Conservation (phyloP, 2,797 vertebrate species). For the Rallus crepitans region DNA sequence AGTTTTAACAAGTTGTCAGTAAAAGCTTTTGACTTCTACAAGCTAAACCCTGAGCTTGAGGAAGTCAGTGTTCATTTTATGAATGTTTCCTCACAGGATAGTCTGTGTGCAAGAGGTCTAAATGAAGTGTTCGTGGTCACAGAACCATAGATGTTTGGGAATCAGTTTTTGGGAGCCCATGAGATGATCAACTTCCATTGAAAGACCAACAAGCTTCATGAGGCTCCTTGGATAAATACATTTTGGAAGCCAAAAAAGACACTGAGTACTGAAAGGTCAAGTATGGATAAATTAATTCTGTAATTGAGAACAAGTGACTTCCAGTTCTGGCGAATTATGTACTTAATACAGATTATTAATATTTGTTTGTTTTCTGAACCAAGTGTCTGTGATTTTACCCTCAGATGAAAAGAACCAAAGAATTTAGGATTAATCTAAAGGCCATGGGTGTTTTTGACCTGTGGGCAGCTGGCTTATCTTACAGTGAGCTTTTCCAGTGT, state of each 20-base stretch:
- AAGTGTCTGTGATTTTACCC: constrained; percentile 17
- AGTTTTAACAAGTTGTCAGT: not conserved
- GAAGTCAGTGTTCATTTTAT: not conserved
- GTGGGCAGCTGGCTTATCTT: not conserved
- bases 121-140: not conserved
- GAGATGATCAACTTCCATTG: not conserved
- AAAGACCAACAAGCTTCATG: not conserved
- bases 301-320: constrained; percentile 21
- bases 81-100: not conserved
- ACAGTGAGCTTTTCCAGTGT: not conserved
- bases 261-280: constrained; percentile 16
- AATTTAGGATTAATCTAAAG: constrained; percentile 9
- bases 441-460: not conserved
- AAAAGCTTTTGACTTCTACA: not conserved
- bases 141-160: not conserved
- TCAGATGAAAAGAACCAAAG: constrained; percentile 20
- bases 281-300: constrained; percentile 9
- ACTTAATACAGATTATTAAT: not conserved
- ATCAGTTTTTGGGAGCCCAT: not conserved
- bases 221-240: not conserved
- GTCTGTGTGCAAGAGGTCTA: not conserved
- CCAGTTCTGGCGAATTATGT: constrained; percentile 37
- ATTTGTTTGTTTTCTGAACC: constrained; percentile 26
- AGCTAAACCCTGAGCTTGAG: not conserved
- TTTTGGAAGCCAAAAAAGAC: not conserved